A percentile compares a stretch with the other conserved stretches of the same genome.
These are phyloP conservation scores for Notodonta ziczac DNA, from an alignment of 2,888 invertebrate genomes.

Conservation along the genomic window DNA sequence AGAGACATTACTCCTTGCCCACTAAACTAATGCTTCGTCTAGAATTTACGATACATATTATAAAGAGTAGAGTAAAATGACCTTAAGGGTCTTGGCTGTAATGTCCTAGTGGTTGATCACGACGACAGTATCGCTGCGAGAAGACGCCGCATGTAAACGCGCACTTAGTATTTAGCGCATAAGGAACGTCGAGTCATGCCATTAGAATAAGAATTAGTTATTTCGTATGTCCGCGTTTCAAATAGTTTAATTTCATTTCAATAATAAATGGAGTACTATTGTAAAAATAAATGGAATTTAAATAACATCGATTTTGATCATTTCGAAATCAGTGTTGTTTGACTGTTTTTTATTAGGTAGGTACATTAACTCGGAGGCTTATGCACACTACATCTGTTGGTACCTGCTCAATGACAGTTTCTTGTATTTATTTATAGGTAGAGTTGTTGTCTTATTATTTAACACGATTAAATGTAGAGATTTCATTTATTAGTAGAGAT, in stretches of 20 bases:
- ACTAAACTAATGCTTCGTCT: too few species aligned
- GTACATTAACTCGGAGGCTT: constrained; percentile 37
- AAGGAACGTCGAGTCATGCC: constrained; percentile 80
- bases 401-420: constrained; percentile 20
- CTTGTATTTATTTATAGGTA: neutral
- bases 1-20: too few species aligned
- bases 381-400: constrained; percentile 35
- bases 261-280: constrained; percentile 9
- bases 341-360: constrained; percentile 26
- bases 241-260: constrained; percentile 36
- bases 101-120: too few species aligned
- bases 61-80: too few species aligned
- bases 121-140: neutral
- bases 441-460: too few species aligned
- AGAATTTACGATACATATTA: too few species aligned
- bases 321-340: constrained; percentile 33
- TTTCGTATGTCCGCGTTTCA: constrained; percentile 35
- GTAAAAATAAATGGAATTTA: neutral
- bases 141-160: neutral
- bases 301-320: constrained; percentile 33
- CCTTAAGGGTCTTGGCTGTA: too few species aligned
- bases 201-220: constrained; percentile 71
- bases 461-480: too few species aligned
- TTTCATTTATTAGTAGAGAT: too few species aligned
- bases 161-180: constrained; percentile 56